A percentile compares a stretch with the other conserved stretches of the same genome.
Evolutionary conservation across 2,888 invertebrate genomes (phyloP).

Genomic region (Leptinotarsa juncta): DNA sequence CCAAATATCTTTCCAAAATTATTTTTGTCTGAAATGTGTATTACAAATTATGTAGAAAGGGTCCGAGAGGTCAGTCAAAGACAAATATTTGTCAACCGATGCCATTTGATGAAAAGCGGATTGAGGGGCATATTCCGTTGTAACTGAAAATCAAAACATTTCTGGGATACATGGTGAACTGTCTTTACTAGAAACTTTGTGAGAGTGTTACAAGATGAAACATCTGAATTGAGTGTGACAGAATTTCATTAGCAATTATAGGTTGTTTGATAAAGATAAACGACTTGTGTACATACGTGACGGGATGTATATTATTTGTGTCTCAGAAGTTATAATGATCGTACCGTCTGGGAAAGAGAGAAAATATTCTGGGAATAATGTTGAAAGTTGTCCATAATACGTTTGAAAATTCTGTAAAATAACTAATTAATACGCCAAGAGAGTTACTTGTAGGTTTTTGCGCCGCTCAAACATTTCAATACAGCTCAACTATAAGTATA

Average conservation of each 20-base stretch:
- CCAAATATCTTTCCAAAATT: too few relatives aligned
- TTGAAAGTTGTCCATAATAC: too few relatives aligned
- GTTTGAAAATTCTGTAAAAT: too few relatives aligned
- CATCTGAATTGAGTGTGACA: not conserved
- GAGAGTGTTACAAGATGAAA: not conserved
- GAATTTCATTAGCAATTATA: not conserved
- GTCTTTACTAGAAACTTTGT: constrained; percentile 43
- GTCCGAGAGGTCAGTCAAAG: constrained; percentile 33
- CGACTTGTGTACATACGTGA: not conserved
- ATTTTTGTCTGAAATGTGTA: too few relatives aligned
- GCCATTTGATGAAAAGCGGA: constrained; percentile 42
- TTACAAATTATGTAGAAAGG: not conserved
- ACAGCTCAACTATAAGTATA: too few relatives aligned
- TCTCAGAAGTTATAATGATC: too few relatives aligned
- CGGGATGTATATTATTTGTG: too few relatives aligned
- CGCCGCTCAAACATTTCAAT: too few relatives aligned
- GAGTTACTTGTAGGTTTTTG: too few relatives aligned
- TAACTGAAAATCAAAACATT: constrained; percentile 52
- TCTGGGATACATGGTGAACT: constrained; percentile 49
- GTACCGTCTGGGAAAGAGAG: too few relatives aligned
- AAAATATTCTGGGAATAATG: too few relatives aligned
- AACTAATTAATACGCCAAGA: too few relatives aligned
- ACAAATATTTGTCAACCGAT: constrained; percentile 40
- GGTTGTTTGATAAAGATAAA: not conserved
- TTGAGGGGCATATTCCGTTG: constrained; percentile 40